Evolutionary conservation across 2,888 invertebrate species (phyloP), one percentile per base, ranked within the genome.

Genomic region (Cordilura impudica): DNA sequence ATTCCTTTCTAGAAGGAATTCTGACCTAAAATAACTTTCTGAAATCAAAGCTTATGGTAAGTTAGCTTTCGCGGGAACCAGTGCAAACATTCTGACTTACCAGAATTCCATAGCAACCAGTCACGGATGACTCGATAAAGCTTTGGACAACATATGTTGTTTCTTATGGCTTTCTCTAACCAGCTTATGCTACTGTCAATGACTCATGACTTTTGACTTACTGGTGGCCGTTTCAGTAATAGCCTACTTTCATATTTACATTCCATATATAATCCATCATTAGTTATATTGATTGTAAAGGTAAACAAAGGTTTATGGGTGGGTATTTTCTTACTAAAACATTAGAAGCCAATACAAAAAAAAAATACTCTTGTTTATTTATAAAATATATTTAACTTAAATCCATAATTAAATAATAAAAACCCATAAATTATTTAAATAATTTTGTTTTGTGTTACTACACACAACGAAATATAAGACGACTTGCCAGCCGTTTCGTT

Each of bases 341-440:
- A 29, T 8, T 1, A 5, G 6, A 6, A 8, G 8, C 29, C 6
- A 31, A 5, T 8, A 29, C 29, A 29, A 31, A 8, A 31, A 6
- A 31, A 10, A 10, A 1, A 31, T 10, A 31, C 8, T 29, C 29
- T 29, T 29, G 31, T 31, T 31, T 31, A 10, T 31, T 31, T 31
- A 31, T 12, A 31, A 26, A 26, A 26, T 4, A 26, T 10, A 31
- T 10, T 31, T 31, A 12, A 31, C 10, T 35, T 54, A 19, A 54
- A 54, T 16, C 31, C 54, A 31, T 31, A 54, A 31, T 35, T 54
- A 54, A 54, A 54, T 16, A 31, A 19, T 18, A 12, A 54, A 54
- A 54, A 31, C 35, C 23, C 29, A 61, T 61, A 45, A 61, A 29
- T 61, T 47, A 61, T 61, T 29, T 19, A 61, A 61, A 61, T 47